A percentile compares a stretch with the other conserved stretches of the same genome.
Evolutionary conservation across 2,888 invertebrate genomes (phyloP).

Genomic region (Eugnorisma glareosa): DNA sequence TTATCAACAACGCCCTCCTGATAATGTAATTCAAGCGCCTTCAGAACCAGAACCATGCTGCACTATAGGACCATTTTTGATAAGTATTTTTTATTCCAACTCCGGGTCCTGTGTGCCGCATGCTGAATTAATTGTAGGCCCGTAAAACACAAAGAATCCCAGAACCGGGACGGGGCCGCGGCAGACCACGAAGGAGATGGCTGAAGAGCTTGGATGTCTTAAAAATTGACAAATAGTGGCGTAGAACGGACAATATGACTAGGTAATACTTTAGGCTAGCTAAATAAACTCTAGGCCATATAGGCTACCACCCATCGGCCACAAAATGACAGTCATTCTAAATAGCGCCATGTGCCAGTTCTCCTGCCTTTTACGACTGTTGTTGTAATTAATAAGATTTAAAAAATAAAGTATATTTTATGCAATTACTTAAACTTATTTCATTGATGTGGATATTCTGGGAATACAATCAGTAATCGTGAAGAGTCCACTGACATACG

Average conservation of each 20-base stretch:
- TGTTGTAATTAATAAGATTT: background rate
- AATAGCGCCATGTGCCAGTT: background rate
- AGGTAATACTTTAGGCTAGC: background rate
- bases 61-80: background rate
- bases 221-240: background rate
- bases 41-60: background rate
- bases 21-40: background rate
- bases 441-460: slow-evolving; percentile 32
- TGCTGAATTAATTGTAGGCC: background rate
- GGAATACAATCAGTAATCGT: slow-evolving; percentile 40
- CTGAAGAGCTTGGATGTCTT: background rate
- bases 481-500: slow-evolving; percentile 44
- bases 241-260: background rate
- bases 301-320: background rate
- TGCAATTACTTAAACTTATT: background rate
- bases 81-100: background rate
- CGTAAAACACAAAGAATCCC: background rate
- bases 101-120: background rate
- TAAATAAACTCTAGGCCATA: background rate
- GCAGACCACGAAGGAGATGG: background rate
- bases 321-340: background rate
- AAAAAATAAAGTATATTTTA: background rate
- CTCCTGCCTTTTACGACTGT: background rate
- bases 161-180: background rate
- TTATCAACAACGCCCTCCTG: background rate